A percentile compares a stretch with the other conserved stretches of the same genome.
These are phyloP conservation scores for Pteropus rufus DNA, from an alignment of 2,797 vertebrate genomes.

Conservation along the genomic window DNA sequence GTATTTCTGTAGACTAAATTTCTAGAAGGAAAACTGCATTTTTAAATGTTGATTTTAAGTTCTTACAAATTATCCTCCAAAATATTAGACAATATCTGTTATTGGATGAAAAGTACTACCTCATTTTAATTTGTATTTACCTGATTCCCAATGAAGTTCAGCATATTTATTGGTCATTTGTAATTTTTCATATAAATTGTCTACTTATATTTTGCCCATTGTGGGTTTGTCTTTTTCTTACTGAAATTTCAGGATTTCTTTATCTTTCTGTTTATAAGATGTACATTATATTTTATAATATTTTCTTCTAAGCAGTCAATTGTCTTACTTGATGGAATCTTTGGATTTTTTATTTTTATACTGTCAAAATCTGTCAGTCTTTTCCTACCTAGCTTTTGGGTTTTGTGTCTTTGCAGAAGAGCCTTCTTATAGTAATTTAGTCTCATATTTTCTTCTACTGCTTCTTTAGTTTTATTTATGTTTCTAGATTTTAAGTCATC, in stretches of 20 bases:
- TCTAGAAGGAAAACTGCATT: not conserved
- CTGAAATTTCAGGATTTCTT: conserved; percentile 11
- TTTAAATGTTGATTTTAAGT: conserved; percentile 33
- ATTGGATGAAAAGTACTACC: not conserved
- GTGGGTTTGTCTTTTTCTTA: conserved; percentile 5
- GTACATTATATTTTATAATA: not conserved
- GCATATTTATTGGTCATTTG: not conserved
- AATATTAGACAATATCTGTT: not conserved
- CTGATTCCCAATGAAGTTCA: not conserved
- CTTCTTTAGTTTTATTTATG: conserved; percentile 34
- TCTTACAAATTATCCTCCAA: not conserved
- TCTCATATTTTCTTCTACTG: not conserved
- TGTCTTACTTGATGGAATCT: conserved; percentile 17
- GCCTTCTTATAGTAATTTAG: not conserved
- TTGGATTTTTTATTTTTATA: conserved; percentile 54
- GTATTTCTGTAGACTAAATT: conserved; percentile 35
- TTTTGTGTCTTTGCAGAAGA: conserved; percentile 43
- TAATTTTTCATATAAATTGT: not conserved
- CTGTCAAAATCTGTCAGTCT: not conserved
- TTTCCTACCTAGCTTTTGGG: conserved; percentile 14
- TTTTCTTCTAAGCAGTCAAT: not conserved
- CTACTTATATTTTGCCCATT: not conserved
- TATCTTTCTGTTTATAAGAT: not conserved
- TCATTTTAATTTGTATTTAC: conserved; percentile 35
- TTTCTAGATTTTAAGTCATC: conserved; percentile 59